Evolutionary conservation across 2,797 vertebrate species (phyloP).

Genomic region (Enteromius radiatus): DNA sequence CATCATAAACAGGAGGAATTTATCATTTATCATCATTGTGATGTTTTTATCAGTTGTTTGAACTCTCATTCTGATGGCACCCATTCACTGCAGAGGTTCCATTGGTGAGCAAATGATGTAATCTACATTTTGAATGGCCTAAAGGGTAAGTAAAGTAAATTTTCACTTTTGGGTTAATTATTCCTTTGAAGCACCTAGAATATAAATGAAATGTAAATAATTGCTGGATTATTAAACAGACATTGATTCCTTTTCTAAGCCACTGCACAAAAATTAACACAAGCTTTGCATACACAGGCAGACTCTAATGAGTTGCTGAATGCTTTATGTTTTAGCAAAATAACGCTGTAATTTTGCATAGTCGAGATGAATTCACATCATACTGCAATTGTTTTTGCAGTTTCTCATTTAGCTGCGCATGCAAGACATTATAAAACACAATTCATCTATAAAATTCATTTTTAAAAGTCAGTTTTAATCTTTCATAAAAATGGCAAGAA

Average conservation of each 20-base stretch:
- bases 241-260: conserved; percentile 3
- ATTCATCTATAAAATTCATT: not conserved
- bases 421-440: not conserved
- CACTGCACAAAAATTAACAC: conserved; percentile 25
- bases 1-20: not conserved
- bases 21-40: not conserved
- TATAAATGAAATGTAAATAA: not conserved
- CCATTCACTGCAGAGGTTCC: not conserved
- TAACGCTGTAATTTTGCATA: not conserved
- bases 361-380: not conserved
- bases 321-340: not conserved
- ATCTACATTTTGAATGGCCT: not conserved
- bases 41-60: not conserved
- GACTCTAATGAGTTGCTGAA: conserved; percentile 24
- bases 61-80: not conserved
- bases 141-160: not conserved
- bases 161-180: not conserved
- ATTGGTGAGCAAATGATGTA: not conserved
- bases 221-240: not conserved
- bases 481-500: not conserved
- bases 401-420: not conserved
- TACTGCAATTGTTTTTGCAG: not conserved
- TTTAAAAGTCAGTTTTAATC: conserved; percentile 7
- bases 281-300: not conserved
- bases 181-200: not conserved